Conservation (phyloP, 2,797 vertebrate genomes). For the Corythornis leucogaster region DNA sequence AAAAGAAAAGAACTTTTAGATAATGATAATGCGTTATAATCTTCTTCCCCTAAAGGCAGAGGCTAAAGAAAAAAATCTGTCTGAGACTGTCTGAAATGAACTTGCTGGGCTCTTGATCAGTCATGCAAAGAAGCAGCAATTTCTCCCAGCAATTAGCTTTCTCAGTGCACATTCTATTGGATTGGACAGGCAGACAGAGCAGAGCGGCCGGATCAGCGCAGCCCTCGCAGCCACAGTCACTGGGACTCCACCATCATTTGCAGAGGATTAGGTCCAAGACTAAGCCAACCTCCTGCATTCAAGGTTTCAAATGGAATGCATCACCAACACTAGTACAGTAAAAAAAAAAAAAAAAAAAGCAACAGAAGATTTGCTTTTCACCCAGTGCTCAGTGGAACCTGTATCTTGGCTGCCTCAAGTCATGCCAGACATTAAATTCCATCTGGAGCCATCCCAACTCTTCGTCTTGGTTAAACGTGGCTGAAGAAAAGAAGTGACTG, state of each 20-base stretch:
- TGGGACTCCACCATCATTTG: slow-evolving; percentile 38
- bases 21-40: slow-evolving; percentile 79
- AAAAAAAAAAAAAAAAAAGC: not conserved
- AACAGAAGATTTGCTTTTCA: not conserved
- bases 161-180: slow-evolving; percentile 81
- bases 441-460: not conserved
- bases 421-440: not conserved
- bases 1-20: slow-evolving; percentile 50
- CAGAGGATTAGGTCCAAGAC: slow-evolving; percentile 63
- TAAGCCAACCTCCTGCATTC: slow-evolving; percentile 60
- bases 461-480: not conserved
- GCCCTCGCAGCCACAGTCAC: slow-evolving; percentile 66
- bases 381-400: not conserved
- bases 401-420: not conserved
- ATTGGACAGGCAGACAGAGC: slow-evolving; percentile 80
- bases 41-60: slow-evolving; percentile 78
- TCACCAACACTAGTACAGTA: not conserved
- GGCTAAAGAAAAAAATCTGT: slow-evolving; percentile 80
- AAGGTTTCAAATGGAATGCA: not conserved
- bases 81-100: slow-evolving; percentile 85
- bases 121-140: slow-evolving; percentile 81
- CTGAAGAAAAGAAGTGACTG: not conserved
- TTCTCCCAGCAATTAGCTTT: slow-evolving; percentile 85
- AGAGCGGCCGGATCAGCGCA: slow-evolving; percentile 32
- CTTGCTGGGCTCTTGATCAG: slow-evolving; percentile 82